Conservation (phyloP, 2,113 vertebrate species). For the Xiphias gladius region DNA sequence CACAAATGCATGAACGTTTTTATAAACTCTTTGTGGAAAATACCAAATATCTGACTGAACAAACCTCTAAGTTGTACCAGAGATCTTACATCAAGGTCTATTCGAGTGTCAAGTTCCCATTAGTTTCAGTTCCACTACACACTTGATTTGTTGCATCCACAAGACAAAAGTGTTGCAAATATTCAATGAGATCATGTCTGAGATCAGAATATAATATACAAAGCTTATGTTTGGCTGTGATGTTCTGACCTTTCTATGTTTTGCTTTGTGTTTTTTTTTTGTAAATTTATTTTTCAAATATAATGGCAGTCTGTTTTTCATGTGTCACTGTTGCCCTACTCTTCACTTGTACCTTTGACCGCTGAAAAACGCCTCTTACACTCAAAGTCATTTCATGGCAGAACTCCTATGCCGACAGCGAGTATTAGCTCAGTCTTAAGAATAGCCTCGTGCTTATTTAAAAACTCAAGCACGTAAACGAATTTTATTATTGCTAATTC, state of each 20-base stretch:
- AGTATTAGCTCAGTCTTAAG: slow-evolving; percentile 17
- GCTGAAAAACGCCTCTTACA: background rate
- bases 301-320: background rate
- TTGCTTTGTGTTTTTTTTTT: no score
- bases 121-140: background rate
- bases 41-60: background rate
- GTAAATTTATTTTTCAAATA: background rate
- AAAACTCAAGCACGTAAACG: background rate
- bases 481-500: background rate
- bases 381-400: slow-evolving; percentile 5
- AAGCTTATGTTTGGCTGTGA: background rate
- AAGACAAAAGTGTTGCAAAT: background rate
- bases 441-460: slow-evolving; percentile 30
- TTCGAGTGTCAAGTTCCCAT: background rate
- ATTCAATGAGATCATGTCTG: background rate
- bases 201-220: background rate
- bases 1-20: background rate
- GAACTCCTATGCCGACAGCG: background rate
- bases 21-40: background rate
- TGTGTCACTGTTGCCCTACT: no score
- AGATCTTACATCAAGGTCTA: background rate
- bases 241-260: background rate
- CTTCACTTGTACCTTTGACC: background rate
- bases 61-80: background rate
- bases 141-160: background rate